Conservation (phyloP, 2,888 invertebrate genomes). For the Dryadula phaetusa region DNA sequence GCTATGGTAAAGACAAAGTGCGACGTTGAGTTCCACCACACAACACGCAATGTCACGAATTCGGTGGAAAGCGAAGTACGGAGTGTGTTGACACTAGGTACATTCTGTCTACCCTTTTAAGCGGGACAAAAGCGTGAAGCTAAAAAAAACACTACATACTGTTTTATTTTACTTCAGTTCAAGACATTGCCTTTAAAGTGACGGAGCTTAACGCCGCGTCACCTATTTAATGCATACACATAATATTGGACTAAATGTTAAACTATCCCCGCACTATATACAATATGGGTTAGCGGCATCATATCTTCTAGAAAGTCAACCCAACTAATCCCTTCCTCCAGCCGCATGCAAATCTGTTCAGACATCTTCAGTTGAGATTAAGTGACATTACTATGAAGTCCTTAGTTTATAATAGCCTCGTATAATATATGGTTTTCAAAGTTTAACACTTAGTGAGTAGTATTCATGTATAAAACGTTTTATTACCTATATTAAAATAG, state of each 20-base stretch:
- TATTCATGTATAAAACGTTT: background rate
- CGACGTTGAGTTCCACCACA: no score
- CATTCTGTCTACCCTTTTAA: no score
- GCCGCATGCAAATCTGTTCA: slow-evolving; percentile 19
- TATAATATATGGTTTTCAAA: slow-evolving; percentile 9
- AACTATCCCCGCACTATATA: background rate
- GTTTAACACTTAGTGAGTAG: slow-evolving; percentile 3
- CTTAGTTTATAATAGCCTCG: slow-evolving; percentile 5
- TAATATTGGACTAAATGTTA: background rate
- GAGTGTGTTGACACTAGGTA: no score
- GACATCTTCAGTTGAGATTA: slow-evolving; percentile 17
- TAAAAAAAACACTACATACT: no score
- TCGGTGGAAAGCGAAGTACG: no score
- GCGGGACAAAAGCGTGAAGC: no score
- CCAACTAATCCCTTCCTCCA: slow-evolving; percentile 8
- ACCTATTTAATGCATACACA: no score
- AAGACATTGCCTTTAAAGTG: no score
- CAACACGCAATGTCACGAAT: no score
- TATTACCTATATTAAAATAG: background rate
- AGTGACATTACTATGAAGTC: slow-evolving; percentile 12
- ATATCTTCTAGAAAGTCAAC: background rate
- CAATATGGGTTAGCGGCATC: background rate
- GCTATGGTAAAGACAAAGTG: no score
- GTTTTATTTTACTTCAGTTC: no score
- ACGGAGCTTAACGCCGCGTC: no score